Evolutionary conservation across 2,888 invertebrate species (phyloP), one percentile per base, ranked within the genome.

Genomic region (Athetis lepigone): DNA sequence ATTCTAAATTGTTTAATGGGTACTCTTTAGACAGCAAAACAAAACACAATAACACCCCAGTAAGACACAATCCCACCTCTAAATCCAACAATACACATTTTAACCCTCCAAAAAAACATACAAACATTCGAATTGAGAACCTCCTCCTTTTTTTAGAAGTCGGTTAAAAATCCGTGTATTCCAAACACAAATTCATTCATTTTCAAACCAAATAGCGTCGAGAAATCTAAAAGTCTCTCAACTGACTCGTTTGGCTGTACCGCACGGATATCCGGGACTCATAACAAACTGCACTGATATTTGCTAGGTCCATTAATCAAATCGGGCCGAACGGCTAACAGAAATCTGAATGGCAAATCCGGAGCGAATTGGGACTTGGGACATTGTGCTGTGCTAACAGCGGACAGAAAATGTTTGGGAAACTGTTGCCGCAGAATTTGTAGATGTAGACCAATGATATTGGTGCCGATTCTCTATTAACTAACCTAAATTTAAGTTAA

Each of bases 291-390:
- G 68, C 70, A 71, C 60, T 65, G 77, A 81, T 82, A 85, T 85
- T 86, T 85, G 84, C 81, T 75, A 63, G 77, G 80, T 77, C 80
- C 85, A 87, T 91, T 90, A 89, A 91, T 92, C 88, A 91, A 90
- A 89, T 88, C 83, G 81, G 80, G 75, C 77, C 83, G 82, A 86
- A 84, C 84, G 83, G 82, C 87, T 87, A 85, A 87, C 90, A 88
- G 86, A 88, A 91, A 91, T 91, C 86, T 89, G 90, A 90, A 91
- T 90, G 84, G 86, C 86, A 88, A 92, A 90, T 90, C 84, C 84
- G 72, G 67, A 66, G 59, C 73, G 69, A 23, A 37, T 59, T 50
- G 55, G 65, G n/a, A n/a, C n/a, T 21, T 60, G 45, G 25, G 51
- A 72, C 65, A 45, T 37, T 27, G 61, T 51, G 42, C 39, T 51